A percentile compares a stretch with the other conserved stretches of the same genome.
Conservation (phyloP, 2,797 vertebrate genomes). For the Selene dorsalis region DNA sequence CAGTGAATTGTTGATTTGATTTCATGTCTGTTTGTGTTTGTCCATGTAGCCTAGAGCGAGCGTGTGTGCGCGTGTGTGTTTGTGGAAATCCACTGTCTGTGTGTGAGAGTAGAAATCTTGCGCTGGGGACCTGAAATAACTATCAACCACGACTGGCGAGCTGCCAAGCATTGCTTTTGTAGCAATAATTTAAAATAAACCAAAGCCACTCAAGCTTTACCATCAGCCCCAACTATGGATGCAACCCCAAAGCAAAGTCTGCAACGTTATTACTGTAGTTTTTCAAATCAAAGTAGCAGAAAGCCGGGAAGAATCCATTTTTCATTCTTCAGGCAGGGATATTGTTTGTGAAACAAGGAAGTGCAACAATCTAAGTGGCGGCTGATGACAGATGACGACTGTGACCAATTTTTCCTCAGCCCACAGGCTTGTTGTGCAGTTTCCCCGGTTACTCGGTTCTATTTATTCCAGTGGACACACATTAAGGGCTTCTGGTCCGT, state of each 20-base stretch:
- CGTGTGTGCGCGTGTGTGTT: background rate
- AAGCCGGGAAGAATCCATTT: constrained; percentile 53
- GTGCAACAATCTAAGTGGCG: constrained; percentile 28
- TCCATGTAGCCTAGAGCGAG: constrained; percentile 12
- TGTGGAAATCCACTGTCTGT: background rate
- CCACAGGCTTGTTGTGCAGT: constrained; percentile 23
- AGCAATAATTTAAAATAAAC: constrained; percentile 63
- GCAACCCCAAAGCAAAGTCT: constrained; percentile 58
- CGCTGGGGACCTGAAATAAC: constrained; percentile 20
- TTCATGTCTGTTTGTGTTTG: constrained; percentile 20
- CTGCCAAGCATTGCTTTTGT: constrained; percentile 31
- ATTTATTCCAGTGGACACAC: constrained; percentile 37
- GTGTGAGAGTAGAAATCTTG: constrained; percentile 6
- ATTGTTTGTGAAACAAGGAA: constrained; percentile 60
- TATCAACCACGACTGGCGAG: constrained; percentile 34
- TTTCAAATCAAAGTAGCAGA: constrained; percentile 61
- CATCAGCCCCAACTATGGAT: constrained; percentile 43
- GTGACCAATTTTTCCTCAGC: constrained; percentile 33
- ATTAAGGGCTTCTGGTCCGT: background rate
- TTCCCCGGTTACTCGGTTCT: constrained; percentile 29
- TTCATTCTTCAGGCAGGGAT: constrained; percentile 55
- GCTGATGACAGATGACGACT: constrained; percentile 44
- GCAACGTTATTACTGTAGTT: constrained; percentile 61
- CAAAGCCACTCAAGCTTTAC: constrained; percentile 43
- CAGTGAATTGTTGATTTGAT: background rate